These are phyloP conservation scores for Nasonia vitripennis DNA, from an alignment of 1,140 invertebrate genomes.

Conservation along the genomic window DNA sequence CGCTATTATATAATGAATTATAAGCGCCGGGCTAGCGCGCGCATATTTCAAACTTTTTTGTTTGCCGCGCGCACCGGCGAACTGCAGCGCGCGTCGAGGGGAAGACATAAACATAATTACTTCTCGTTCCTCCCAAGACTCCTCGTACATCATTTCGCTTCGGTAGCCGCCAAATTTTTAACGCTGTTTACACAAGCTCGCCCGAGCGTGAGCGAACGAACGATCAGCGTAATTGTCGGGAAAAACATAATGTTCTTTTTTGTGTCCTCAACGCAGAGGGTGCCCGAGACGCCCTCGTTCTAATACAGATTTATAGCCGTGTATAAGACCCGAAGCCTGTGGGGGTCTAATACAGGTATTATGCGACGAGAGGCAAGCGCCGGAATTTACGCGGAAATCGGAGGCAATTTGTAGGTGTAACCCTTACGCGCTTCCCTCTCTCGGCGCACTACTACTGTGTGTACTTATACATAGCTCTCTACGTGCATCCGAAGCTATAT, in stretches of 20 bases:
- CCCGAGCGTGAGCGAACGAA: background rate
- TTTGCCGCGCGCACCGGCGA: conserved; percentile 27
- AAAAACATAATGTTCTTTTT: conserved; percentile 40
- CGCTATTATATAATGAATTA: conserved; percentile 33
- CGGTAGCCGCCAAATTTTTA: conserved; percentile 45
- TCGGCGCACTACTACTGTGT: background rate
- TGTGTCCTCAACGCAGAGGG: background rate
- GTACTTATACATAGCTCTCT: too few relatives aligned
- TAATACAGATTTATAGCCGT: conserved; percentile 71
- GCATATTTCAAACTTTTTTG: background rate
- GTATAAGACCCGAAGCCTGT: conserved; percentile 60
- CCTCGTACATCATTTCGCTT: conserved; percentile 53
- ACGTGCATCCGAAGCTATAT: background rate
- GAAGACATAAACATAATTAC: conserved; percentile 40
- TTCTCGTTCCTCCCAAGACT: conserved; percentile 39
- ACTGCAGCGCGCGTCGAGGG: background rate
- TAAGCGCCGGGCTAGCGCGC: background rate
- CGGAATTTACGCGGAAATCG: conserved; percentile 68
- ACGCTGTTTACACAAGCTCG: conserved; percentile 31
- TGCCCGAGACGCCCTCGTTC: conserved; percentile 41
- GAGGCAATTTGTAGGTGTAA: conserved; percentile 68
- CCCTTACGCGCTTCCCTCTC: background rate
- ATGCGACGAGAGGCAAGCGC: conserved; percentile 60
- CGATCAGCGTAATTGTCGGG: conserved; percentile 34
- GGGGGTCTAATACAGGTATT: conserved; percentile 68